These are phyloP conservation scores for Phenganax stokvisi DNA, from an alignment of 92 coral and sea anemone species.

Conservation along the genomic window DNA sequence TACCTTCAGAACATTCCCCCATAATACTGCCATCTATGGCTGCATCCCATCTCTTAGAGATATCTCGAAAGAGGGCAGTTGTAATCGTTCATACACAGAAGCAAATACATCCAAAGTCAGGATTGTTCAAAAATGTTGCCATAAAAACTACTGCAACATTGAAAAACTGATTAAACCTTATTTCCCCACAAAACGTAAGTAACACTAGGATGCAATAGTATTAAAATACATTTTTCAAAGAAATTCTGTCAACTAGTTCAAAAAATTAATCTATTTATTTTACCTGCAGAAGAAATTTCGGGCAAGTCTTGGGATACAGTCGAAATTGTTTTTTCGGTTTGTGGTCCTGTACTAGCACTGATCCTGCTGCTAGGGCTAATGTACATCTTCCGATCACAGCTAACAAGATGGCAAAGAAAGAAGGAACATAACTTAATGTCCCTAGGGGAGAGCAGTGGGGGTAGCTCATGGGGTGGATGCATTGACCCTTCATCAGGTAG, in stretches of 20 bases:
- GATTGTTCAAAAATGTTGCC: constrained; percentile 7
- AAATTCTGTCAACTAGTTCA: not conserved
- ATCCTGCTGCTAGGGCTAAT: not conserved
- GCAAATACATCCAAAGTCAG: not conserved
- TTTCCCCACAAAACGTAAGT: constrained; percentile 11
- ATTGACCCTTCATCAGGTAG: constrained; percentile 51
- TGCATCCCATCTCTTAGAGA: constrained; percentile 3
- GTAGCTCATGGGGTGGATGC: constrained; percentile 26
- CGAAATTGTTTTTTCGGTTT: constrained; percentile 5
- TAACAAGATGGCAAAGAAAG: not conserved
- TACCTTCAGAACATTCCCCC: not conserved
- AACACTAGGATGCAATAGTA: not conserved
- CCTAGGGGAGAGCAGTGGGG: constrained; percentile 24
- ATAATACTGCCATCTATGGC: not conserved
- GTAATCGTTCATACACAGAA: too few relatives aligned
- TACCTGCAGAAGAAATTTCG: not conserved
- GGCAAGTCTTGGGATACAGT: constrained; percentile 5
- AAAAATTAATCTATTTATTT: not conserved
- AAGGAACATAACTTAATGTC: constrained; percentile 16
- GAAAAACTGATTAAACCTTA: not conserved
- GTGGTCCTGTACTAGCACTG: constrained; percentile 18
- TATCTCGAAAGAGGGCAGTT: not conserved
- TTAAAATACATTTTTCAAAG: not conserved
- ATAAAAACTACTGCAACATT: constrained; percentile 12
- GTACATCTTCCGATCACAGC: not conserved